These are phyloP conservation scores for Typhlomys cinereus DNA, from an alignment of 2,113 vertebrate genomes.

Conservation along the genomic window DNA sequence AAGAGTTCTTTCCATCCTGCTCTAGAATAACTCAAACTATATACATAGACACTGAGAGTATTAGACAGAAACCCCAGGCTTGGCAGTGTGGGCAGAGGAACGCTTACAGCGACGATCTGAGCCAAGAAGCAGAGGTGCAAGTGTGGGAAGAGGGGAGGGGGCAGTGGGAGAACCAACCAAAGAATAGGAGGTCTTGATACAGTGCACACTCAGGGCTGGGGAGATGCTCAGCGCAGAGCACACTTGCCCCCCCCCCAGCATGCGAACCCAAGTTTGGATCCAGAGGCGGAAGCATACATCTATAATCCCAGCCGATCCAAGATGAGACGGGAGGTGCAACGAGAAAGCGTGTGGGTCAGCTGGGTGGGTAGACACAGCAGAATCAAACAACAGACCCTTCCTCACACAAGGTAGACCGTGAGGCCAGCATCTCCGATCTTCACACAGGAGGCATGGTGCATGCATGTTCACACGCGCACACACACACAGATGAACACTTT, in stretches of 20 bases:
- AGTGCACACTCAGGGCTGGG: too few relatives aligned
- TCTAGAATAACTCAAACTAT: not conserved
- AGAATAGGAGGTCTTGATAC: too few relatives aligned
- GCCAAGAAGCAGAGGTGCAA: not conserved
- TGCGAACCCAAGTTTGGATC: too few relatives aligned
- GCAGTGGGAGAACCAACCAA: not conserved
- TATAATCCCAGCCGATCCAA: not conserved
- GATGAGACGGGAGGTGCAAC: too few relatives aligned
- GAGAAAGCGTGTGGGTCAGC: not conserved
- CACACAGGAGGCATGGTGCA: not conserved
- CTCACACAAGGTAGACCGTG: not conserved
- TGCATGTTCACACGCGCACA: not conserved
- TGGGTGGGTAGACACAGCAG: not conserved
- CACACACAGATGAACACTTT: not conserved
- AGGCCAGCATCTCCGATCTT: not conserved
- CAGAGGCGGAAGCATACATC: not conserved
- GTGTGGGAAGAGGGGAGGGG: not conserved
- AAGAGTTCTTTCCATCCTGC: not conserved
- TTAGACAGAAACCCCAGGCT: not conserved
- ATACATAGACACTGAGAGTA: not conserved
- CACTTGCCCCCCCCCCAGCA: too few relatives aligned
- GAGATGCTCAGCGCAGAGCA: too few relatives aligned
- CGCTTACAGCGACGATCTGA: not conserved
- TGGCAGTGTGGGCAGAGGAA: not conserved
- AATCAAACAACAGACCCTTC: not conserved